phyloP scores from a whole-genome alignment of 1,140 invertebrate genomes.

The Pollicipes pollicipes region DNA sequence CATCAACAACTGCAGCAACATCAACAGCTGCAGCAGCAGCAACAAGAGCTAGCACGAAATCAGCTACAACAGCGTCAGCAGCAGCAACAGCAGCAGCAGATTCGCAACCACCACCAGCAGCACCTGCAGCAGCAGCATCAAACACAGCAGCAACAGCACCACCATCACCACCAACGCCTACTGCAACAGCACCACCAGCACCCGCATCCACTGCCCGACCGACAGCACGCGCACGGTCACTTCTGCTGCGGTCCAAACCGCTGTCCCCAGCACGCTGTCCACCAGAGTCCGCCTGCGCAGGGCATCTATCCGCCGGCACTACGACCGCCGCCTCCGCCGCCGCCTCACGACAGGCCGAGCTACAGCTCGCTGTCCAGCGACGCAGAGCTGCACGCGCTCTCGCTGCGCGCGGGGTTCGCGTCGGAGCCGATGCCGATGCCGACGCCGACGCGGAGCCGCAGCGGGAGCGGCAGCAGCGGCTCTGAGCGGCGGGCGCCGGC shows the following conservation, averaged over 20 bases:
- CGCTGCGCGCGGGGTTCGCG: neutral
- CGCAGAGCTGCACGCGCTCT: neutral
- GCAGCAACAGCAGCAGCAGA: neutral
- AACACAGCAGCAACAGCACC: neutral
- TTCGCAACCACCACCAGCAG: neutral
- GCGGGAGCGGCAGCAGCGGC: too few species aligned
- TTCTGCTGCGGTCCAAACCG: neutral
- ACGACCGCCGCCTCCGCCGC: too few species aligned
- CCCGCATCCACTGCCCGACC: neutral
- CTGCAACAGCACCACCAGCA: too few species aligned
- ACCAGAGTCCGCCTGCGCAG: too few species aligned
- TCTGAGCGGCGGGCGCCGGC: too few species aligned
- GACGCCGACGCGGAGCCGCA: too few species aligned
- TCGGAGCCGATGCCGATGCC: too few species aligned
- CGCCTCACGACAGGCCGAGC: too few species aligned
- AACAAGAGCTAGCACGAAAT: neutral
- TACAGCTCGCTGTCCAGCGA: too few species aligned
- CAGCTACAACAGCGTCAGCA: neutral
- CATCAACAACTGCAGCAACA: neutral
- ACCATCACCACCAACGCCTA: neutral
- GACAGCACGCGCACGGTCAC: neutral
- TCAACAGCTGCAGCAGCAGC: neutral
- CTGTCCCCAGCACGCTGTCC: too few species aligned
- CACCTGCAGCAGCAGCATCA: neutral
- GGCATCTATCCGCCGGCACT: too few species aligned